Evolutionary conservation across 23 tunicate species (phyloP), one percentile per base, ranked within the genome.

Genomic region (Aplidium turbinatum): DNA sequence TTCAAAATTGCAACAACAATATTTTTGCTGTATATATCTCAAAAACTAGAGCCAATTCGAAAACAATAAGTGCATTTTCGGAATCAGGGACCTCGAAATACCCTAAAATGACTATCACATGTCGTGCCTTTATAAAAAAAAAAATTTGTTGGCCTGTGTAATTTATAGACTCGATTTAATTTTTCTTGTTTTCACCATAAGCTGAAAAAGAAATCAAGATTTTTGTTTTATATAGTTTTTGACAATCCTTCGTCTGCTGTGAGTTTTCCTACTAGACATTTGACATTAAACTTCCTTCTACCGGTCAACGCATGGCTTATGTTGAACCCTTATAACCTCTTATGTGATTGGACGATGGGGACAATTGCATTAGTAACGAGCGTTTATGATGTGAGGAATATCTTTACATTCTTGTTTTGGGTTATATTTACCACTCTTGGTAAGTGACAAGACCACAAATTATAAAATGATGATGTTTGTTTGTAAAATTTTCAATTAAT

Each of bases 291-390:
- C 35, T 84, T 78, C 36, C 47, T 91, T 16, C 40, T 91, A 26
- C 82, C 91, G 18, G 47, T 78, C 1, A 91, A 91, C 58, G 31
- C 48, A 13, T 79, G 81, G 86, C 39, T 84, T 31, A 50, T 91
- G 16, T 31, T 91, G 31, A 58, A 56, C 47, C 97, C 97, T 9
- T 53, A 63, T 32, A 38, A 73, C 45, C 81, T 91, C 5, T 53
- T 91, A 34, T 91, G 97, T 69, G 97, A 91, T 65, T 91, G 91
- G 91, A 54, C 97, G 34, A 83, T 91, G 86, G 97, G 97, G 22
- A 84, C 91, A 3, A 58, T 91, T 33, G 86, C 91, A 23, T 33
- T 91, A 7, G 58, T 91, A 2, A 38, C 54, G 0, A 23, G 54
- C 33, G 35, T 84, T 31, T 25, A 38, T 71, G 97, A 91, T 69